Base-by-base conservation (phyloP, 2,797 vertebrate species). In the Denticeps clupeoides region DNA sequence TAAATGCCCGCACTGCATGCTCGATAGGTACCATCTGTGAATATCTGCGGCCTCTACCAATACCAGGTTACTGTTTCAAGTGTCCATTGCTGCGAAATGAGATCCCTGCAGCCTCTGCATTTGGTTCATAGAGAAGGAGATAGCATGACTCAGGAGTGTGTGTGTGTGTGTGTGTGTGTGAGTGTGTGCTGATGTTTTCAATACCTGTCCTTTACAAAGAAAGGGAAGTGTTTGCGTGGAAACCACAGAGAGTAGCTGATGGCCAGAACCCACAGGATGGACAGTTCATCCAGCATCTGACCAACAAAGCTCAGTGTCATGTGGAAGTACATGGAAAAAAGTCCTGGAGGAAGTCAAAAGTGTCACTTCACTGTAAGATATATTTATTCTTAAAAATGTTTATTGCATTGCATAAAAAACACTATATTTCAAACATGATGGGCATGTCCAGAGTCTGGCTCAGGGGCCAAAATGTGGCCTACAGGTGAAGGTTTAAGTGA, bases 231-330 rank as follows among this genome's bases (percentile, higher is more conserved):
- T 27, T 58, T 76, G n/a, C 72, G 77, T 0, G 93, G 94, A 53
- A 92, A 81, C 94, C 93, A 99, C 25, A 89, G 51, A 3, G 84
- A 57, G 29, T 97, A 97, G 7, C 82, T 70, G 1, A 75, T 38
- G 1, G 86, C 85, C 71, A 97, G 51, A 0, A 90, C 71, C 94
- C 93, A 99, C 45, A 99, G 74, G 70, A 99, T 97, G 15, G 93
- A 83, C 38, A 99, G 69, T 57, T 99, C 94, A 0, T 97, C 94
- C 64, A 97, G 62, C 74, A 97, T 79, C 72, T 97, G 94, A 6
- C 94, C 94, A 28, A 90, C 59, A 0, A 92, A 94, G 66, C 93
- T 99, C 12, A 99, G 78, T 0, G 94, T 97, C 89, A 90, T 90
- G 78, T 97, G 94, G 60, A 91, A 97, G 59, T 98, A 99, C 0